These are phyloP conservation scores for Pseudomugil gertrudae DNA, from an alignment of 2,797 vertebrate species.

Conservation along the genomic window DNA sequence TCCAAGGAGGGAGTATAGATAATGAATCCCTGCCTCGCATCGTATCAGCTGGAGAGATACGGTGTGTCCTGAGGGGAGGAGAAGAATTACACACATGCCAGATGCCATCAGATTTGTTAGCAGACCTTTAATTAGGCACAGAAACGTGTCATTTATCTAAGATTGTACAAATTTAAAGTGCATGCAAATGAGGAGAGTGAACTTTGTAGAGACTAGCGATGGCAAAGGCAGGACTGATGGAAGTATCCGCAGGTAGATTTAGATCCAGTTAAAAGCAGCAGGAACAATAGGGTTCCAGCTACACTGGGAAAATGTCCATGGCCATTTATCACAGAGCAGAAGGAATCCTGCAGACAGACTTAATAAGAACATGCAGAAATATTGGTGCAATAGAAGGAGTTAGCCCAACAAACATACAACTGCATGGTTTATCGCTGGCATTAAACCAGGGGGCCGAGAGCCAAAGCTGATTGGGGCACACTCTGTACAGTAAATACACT, in stretches of 20 bases:
- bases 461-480: conserved; percentile 20
- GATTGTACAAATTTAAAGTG: background rate
- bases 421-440: conserved; percentile 7
- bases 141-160: conserved; percentile 30
- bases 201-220: background rate
- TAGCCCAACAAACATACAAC: background rate
- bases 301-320: conserved; percentile 2
- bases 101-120: conserved; percentile 52
- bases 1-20: conserved; percentile 63
- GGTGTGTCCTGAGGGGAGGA: conserved; percentile 55
- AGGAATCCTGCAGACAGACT: background rate
- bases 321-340: background rate
- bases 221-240: background rate
- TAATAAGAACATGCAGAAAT: background rate
- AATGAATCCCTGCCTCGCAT: conserved; percentile 63
- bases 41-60: conserved; percentile 58
- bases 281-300: conserved; percentile 1
- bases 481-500: conserved; percentile 35
- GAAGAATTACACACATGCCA: conserved; percentile 49
- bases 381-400: background rate
- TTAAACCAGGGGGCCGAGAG: background rate
- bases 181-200: background rate
- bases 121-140: conserved; percentile 57
- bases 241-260: conserved; percentile 22
- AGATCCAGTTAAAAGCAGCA: conserved; percentile 13